Conservation (phyloP, 2,888 invertebrate genomes). For the Lochmaea capreae region DNA sequence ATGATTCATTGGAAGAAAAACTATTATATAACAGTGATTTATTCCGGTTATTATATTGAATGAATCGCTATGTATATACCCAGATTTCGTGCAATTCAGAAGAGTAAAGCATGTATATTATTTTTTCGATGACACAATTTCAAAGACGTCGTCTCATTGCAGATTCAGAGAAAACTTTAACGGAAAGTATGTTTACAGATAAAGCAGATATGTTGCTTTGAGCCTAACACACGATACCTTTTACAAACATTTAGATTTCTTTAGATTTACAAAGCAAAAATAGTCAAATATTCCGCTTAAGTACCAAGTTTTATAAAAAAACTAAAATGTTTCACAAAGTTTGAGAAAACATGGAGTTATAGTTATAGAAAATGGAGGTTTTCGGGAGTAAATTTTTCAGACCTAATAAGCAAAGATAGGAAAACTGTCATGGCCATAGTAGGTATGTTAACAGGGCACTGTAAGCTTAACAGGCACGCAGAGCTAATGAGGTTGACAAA, state of each 20-base stretch:
- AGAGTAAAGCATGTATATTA: neutral
- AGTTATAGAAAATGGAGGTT: too few relatives aligned
- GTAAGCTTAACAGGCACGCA: too few relatives aligned
- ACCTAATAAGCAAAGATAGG: too few relatives aligned
- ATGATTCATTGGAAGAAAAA: too few relatives aligned
- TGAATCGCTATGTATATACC: too few relatives aligned
- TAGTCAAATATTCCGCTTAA: neutral
- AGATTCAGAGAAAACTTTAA: neutral
- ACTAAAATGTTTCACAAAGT: neutral
- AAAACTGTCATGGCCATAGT: too few relatives aligned
- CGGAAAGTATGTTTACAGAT: slow-evolving; percentile 13
- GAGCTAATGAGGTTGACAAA: too few relatives aligned
- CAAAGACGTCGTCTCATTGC: neutral
- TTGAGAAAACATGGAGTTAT: neutral
- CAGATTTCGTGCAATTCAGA: neutral
- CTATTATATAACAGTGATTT: too few relatives aligned
- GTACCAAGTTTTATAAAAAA: neutral
- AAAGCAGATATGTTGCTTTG: slow-evolving; percentile 11
- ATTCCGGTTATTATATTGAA: too few relatives aligned
- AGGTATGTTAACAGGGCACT: too few relatives aligned
- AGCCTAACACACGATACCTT: neutral
- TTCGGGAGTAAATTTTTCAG: too few relatives aligned
- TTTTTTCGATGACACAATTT: neutral
- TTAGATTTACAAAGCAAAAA: neutral
- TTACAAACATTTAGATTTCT: neutral